A percentile compares a stretch with the other conserved stretches of the same genome.
Evolutionary conservation across 2,888 invertebrate species (phyloP).

Genomic region (Andricus curvator): DNA sequence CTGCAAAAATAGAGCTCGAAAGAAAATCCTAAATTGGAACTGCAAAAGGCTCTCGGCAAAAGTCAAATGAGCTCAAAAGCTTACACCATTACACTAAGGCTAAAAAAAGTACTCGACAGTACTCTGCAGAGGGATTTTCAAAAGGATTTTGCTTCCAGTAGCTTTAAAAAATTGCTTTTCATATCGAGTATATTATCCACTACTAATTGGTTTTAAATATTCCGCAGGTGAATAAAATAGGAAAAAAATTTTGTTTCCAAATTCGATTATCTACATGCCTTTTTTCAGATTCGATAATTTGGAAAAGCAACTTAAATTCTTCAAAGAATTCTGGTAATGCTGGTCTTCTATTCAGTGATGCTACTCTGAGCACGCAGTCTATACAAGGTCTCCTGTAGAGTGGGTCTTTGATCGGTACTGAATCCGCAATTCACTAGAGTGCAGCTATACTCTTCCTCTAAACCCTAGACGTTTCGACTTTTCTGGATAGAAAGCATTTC

Average conservation of each 20-base stretch:
- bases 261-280: background rate
- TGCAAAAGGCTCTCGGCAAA: background rate
- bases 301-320: background rate
- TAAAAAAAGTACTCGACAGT: background rate
- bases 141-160: background rate
- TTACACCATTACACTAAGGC: background rate
- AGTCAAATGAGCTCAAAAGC: background rate
- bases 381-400: background rate
- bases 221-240: background rate
- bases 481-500: background rate
- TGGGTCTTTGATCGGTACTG: slow-evolving; percentile 6
- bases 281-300: background rate
- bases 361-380: background rate
- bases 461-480: background rate
- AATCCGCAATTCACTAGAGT: background rate
- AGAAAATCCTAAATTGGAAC: background rate
- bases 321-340: background rate
- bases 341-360: background rate
- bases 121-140: background rate
- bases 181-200: background rate
- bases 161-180: background rate
- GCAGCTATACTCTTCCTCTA: background rate
- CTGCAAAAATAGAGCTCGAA: background rate
- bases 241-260: background rate
- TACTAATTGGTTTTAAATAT: background rate